Evolutionary conservation across 2,797 vertebrate genomes (phyloP), one percentile per base, ranked within the genome.

Genomic region (Coilia nasus): DNA sequence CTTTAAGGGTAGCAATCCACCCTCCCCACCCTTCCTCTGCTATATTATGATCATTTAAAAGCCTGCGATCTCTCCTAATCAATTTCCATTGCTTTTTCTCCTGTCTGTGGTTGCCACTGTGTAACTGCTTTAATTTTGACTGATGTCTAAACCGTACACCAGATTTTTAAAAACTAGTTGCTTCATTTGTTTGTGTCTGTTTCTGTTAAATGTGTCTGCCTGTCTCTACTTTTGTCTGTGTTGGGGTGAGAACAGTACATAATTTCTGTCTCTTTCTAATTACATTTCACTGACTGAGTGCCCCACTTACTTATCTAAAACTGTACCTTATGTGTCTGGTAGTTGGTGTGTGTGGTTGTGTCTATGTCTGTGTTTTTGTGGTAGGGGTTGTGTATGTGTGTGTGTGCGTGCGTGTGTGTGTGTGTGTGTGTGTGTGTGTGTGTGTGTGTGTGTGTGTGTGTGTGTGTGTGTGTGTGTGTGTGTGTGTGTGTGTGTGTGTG

Each of bases 1-100:
- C 93, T 91, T 31, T 44, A 83, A 83, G 84, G 64, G 67, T n/a
- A 7, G 17, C 62, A 21, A 54, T 2, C 50, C 50, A 54, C 50
- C 50, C 67, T 31, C 31, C 5, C 35, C 19, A 44, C 31, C 19
- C 35, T 78, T 78, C 71, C 71, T 78, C 35, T 35, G 19, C 19
- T 44, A 78, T 78, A 41, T 78, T 78, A 78, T 19, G 19, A 44
- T 78, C 14, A 78, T 78, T 78, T 78, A 78, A 41, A 75, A 78
- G 71, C 71, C 71, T 78, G 35, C 19, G 4, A 78, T 78, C 71
- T 44, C 71, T 44, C 71, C 17, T 15, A 78, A 78, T 78, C 71
- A 35, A 78, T 21, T 21, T 50, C 56, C 23, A 82, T 46, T 85
- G 28, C 31, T 57, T 17, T 44, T 82, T 50, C 81, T 21, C 81